Base-by-base conservation (phyloP, 2,113 vertebrate genomes). In the Apodemus sylvaticus region DNA sequence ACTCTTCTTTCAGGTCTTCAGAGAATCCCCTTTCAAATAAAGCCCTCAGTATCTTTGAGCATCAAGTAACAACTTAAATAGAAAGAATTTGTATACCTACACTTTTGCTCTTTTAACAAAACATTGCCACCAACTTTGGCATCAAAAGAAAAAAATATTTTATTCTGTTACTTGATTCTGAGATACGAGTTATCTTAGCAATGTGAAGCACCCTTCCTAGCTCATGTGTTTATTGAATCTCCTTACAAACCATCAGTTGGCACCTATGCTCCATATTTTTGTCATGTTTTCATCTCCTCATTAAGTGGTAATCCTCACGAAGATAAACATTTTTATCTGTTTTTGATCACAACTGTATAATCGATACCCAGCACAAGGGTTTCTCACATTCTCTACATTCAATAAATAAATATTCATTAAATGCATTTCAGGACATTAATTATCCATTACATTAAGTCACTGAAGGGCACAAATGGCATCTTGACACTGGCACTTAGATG, bases 101-200 rank as follows among this genome's bases (percentile, higher is more conserved):
- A 45, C 3, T 36, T 2, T 83, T 76, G 8, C 16, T 81, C 20
- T 71, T 86, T 96, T 91, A 91, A 36, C n/a, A 20, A 22, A 95
- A 95, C 6, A 74, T 78, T 70, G 71, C 22, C 3, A 42, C 48
- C 11, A 4, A 1, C 58, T 48, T 66, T n/a, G 66, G 24, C 19
- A 53, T 89, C 87, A 91, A 88, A 89, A 93, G 7, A 26, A 70
- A 88, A 88, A 90, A 76, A 60, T 66, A 74, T 77, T 89, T 91
- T 45, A 86, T 55, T 87, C 8, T 89, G 77, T 58, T 89, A 31
- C 55, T 89, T 94, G 24, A 64, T 62, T 90, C 81, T 81, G 12
- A 39, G 3, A 82, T 82, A 36, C 0, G 1, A 55, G 66, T 14
- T 90, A 19, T 73, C 58, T 96, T 58, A 89, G 78, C 34, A 96